These are phyloP conservation scores for Nerophis lumbriciformis DNA, from an alignment of 2,113 vertebrate species.

Conservation along the genomic window DNA sequence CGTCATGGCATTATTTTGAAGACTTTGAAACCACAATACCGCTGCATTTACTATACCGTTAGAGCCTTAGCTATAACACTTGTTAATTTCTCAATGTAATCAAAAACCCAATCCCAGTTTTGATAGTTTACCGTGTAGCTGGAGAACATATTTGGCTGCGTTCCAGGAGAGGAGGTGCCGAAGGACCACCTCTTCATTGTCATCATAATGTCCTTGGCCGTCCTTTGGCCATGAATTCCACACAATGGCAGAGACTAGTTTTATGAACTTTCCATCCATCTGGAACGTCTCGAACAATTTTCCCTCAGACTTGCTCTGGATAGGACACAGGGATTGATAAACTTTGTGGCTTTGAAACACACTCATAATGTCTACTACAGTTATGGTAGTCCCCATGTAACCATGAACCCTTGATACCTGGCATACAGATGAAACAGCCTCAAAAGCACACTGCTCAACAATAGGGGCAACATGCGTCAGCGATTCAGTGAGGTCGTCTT, in stretches of 20 bases:
- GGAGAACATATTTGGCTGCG: conserved; percentile 76
- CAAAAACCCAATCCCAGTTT: not conserved
- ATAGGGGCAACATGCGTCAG: conserved; percentile 60
- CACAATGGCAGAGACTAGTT: conserved; percentile 80
- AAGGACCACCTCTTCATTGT: conserved; percentile 64
- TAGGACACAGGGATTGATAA: not conserved
- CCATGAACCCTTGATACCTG: conserved; percentile 74
- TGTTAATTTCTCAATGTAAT: not conserved
- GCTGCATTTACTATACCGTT: too few relatives aligned
- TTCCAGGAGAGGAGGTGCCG: conserved; percentile 76
- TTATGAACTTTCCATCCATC: conserved; percentile 69
- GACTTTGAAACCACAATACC: too few relatives aligned
- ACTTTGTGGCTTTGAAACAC: not conserved
- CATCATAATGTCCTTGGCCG: not conserved
- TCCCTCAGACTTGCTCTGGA: conserved; percentile 64
- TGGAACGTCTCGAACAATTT: conserved; percentile 46
- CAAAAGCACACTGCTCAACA: conserved; percentile 78
- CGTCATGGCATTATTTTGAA: too few relatives aligned
- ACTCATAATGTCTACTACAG: not conserved
- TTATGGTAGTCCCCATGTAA: not conserved
- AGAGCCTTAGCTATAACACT: too few relatives aligned
- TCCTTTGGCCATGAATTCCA: conserved; percentile 80
- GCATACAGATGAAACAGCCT: conserved; percentile 77
- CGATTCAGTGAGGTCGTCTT: not conserved
- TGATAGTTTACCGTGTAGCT: conserved; percentile 67